phyloP scores from a whole-genome alignment of 2,888 invertebrate genomes.

The Torymus aiolomorphi region DNA sequence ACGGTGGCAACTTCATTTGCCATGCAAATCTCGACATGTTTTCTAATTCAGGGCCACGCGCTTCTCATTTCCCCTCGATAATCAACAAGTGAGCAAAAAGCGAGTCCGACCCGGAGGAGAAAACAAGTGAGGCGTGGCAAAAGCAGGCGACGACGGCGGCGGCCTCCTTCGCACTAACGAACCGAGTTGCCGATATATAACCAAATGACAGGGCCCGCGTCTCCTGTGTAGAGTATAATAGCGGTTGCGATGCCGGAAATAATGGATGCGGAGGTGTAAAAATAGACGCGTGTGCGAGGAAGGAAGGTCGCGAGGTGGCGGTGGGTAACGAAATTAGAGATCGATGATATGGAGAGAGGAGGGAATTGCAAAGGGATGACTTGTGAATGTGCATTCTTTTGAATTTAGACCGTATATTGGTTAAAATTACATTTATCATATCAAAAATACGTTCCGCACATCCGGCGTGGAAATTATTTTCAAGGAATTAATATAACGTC shows the following conservation, averaged over 20 bases:
- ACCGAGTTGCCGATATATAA: conserved; percentile 1
- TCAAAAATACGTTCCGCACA: too few species aligned
- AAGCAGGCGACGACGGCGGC: neutral
- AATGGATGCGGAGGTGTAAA: neutral
- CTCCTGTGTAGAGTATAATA: neutral
- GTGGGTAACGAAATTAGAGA: too few species aligned
- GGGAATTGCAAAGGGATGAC: too few species aligned
- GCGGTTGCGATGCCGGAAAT: neutral
- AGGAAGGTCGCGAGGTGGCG: too few species aligned
- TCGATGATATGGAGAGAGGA: too few species aligned
- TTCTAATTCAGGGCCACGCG: conserved; percentile 17
- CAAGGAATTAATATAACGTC: too few species aligned
- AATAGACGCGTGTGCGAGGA: too few species aligned
- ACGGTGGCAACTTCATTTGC: conserved; percentile 17
- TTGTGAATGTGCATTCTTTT: too few species aligned
- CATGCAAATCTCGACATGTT: conserved; percentile 37
- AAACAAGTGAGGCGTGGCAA: neutral
- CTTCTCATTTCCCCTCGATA: conserved; percentile 22
- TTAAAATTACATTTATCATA: too few species aligned
- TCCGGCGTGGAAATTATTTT: too few species aligned
- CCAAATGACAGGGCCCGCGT: conserved; percentile 5
- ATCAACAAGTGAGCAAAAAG: conserved; percentile 39
- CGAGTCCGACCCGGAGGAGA: neutral
- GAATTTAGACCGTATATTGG: too few species aligned
- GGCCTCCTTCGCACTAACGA: conserved; percentile 21